phyloP scores from a whole-genome alignment of 2,113 vertebrate species.

The Callipepla californica region DNA sequence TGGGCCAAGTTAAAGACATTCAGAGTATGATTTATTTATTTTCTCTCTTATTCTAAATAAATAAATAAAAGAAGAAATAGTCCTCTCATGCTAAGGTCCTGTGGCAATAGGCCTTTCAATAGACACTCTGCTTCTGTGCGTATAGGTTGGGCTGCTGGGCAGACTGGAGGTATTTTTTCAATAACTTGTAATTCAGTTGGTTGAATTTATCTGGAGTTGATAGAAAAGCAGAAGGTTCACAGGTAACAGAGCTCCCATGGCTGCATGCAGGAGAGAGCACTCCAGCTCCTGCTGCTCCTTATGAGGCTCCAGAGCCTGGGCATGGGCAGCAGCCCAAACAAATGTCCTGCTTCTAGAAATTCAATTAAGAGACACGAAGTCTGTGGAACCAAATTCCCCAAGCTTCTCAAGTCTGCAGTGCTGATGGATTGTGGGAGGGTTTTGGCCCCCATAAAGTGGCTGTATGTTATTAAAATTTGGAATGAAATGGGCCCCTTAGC shows the following conservation, averaged over 20 bases:
- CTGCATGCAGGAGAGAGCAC: background rate
- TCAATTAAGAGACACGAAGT: background rate
- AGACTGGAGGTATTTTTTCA: background rate
- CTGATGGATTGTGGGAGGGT: background rate
- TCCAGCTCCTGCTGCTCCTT: background rate
- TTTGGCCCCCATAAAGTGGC: background rate
- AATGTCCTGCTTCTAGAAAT: background rate
- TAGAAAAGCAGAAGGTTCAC: accelerated
- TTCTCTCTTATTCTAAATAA: background rate
- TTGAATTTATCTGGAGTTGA: background rate
- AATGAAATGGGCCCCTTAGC: background rate
- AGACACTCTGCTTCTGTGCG: background rate
- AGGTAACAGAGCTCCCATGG: background rate
- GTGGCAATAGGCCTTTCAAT: background rate
- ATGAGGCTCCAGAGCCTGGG: background rate
- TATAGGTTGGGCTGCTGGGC: background rate
- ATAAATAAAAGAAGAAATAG: background rate
- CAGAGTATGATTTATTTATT: background rate
- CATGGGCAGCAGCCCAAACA: background rate
- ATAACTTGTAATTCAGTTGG: background rate
- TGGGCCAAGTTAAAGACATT: background rate
- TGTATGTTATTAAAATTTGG: background rate
- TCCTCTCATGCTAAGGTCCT: background rate
- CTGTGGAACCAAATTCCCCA: background rate
- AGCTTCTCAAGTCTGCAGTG: background rate